Base-by-base conservation (phyloP, 2,888 invertebrate species). In the Eupsilia transversa region DNA sequence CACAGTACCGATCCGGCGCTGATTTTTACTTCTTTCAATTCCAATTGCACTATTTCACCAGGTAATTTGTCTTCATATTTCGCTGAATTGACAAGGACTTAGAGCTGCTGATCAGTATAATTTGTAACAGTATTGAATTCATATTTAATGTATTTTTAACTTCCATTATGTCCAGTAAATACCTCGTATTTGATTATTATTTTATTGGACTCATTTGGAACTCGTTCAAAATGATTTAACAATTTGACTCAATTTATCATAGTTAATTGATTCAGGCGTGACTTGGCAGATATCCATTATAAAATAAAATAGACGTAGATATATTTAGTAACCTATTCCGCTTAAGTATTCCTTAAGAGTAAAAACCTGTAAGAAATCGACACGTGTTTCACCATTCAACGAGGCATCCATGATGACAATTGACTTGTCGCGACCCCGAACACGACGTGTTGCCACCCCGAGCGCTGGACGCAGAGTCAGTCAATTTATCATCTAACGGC, bases 21-120 rank as follows among this genome's bases (percentile, higher is more conserved):
- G 96, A 96, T 96, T 96, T 96, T 95, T 96, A 94, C 95, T 95
- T 96, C 95, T 96, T 95, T 95, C 92, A 92, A 94, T 95, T 94
- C 94, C 95, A 88, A 95, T 94, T 94, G 94, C 94, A 93, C 93
- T 94, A 94, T 94, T 95, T 93, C 92, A 93, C 92, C 92, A 90
- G 87, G 93, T 93, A 95, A 96, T 95, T 95, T 95, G 92, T 95
- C 94, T 93, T 92, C 92, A 87, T 93, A 92, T 91, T 90, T 89
- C 82, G 86, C 82, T 89, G 86, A 87, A 90, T 88, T 78, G 83
- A 73, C 68, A 75, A 35, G 59, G n/a, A 68, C 49, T 71, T 77
- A 69, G 54, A 74, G 67, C 72, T 72, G 33, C 63, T 78, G 76
- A 75, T 77, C n/a, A 73, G 54, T 77, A 64, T 59, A 77, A 83